These are phyloP conservation scores for Gymnoscopelus microlampas DNA, from an alignment of 2,797 vertebrate species.

Conservation along the genomic window DNA sequence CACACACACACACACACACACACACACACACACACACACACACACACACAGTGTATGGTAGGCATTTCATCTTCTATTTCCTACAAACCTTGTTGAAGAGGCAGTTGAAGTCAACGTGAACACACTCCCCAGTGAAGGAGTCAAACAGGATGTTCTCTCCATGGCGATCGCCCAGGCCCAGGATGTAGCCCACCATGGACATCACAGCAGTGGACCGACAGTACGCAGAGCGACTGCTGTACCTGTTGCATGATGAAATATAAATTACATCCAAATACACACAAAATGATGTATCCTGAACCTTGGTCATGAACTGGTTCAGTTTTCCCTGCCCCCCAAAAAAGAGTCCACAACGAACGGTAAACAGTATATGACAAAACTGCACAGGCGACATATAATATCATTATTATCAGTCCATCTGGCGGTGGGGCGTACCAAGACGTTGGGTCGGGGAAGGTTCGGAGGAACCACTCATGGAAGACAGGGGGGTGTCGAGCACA, in stretches of 20 bases:
- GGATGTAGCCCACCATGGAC: slow-evolving; percentile 98
- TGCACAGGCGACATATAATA: neutral
- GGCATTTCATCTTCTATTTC: too few relatives aligned
- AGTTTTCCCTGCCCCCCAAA: neutral
- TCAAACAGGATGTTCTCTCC: slow-evolving; percentile 98
- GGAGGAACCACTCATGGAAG: slow-evolving; percentile 97
- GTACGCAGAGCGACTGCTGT: slow-evolving; percentile 95
- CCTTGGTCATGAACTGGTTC: neutral
- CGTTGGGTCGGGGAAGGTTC: slow-evolving; percentile 95
- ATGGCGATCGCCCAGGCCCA: slow-evolving; percentile 96
- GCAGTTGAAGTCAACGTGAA: slow-evolving; percentile 99
- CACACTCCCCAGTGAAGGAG: slow-evolving; percentile 94
- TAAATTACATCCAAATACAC: neutral
- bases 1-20: too few relatives aligned
- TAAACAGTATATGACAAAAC: too few relatives aligned
- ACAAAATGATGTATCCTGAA: neutral
- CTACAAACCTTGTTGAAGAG: slow-evolving; percentile 95
- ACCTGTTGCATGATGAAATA: slow-evolving; percentile 77
- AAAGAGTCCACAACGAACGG: too few relatives aligned
- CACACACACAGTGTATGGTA: too few relatives aligned
- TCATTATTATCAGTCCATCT: neutral
- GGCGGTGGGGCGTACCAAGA: slow-evolving; percentile 83
- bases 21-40: too few relatives aligned
- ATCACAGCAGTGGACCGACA: slow-evolving; percentile 97
- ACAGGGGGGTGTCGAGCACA: slow-evolving; percentile 90